Evolutionary conservation across 2,113 vertebrate genomes (phyloP), one percentile per base, ranked within the genome.

Genomic region (Phycodurus eques): DNA sequence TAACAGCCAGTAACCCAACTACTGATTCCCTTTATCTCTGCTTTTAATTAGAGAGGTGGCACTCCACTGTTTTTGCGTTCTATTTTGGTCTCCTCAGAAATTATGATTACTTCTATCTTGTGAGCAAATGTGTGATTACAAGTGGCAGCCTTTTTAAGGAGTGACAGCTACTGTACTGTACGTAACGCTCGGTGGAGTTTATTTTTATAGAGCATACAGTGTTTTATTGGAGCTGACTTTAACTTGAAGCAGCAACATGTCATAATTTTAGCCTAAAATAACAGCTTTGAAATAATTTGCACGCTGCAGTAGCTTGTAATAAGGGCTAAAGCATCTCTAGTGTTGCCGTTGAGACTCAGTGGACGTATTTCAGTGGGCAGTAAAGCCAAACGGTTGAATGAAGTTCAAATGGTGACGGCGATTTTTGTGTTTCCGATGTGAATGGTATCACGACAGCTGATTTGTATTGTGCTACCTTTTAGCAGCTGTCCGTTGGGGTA

Each of bases 121-220:
- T 81, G 85, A 80, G 72, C 56, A 14, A 85, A 85, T 78, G 80
- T 88, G 87, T 85, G 87, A 91, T 88, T 89, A 81, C 69, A 74
- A 87, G 43, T 67, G 66, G 53, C 47, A 19, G 35, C 39, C 9
- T 11, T 35, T 19, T 42, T n/a, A 20, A 65, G 9, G 63, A 64
- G 63, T 73, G 74, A 12, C 73, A 72, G 70, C 83, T 78, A 76
- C 73, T 80, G 73, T 78, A 76, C 73, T 80, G 73, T 75, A 80
- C 85, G 71, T 78, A 68, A 80, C 11, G n/a, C 61, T 62, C 71
- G 65, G 35, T 14, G 31, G 39, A 43, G 39, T 64, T 31, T 17
- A 57, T 59, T 42, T 42, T 63, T 63, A 47, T 59, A 66, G 77
- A 42, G 73, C 44, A 27, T 51, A 43, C 62, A 64, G 33, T 13